These are phyloP conservation scores for Semnopithecus entellus DNA, from an alignment of 2,113 vertebrate species.

Conservation along the genomic window DNA sequence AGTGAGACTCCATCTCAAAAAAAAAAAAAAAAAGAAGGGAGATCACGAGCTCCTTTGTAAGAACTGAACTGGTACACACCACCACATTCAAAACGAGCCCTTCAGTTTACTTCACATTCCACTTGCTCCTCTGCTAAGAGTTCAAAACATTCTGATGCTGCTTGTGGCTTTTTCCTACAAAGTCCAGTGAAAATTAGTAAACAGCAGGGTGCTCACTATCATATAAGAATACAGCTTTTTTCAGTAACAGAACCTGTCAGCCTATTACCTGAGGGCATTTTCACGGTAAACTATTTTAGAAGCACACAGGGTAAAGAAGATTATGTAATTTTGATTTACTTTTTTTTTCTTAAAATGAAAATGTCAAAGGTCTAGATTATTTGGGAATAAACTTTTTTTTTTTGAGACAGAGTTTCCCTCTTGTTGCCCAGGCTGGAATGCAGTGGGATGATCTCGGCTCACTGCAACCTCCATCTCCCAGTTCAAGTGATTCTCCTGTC, in stretches of 20 bases:
- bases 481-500: no score
- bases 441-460: no score
- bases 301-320: background rate
- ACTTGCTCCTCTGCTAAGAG: constrained; percentile 16
- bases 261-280: background rate
- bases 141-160: constrained; percentile 32
- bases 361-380: background rate
- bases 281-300: constrained; percentile 19
- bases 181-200: background rate
- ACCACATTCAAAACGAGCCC: background rate
- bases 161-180: constrained; percentile 39
- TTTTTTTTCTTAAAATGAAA: constrained; percentile 44
- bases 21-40: background rate
- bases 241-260: background rate
- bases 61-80: constrained; percentile 32
- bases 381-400: background rate
- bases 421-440: no score
- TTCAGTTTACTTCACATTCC: constrained; percentile 48
- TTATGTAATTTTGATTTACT: constrained; percentile 17
- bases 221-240: background rate
- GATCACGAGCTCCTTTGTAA: background rate
- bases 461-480: no score
- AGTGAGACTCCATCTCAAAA: no score
- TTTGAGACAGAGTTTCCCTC: no score
- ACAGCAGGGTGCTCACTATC: background rate